A percentile compares a stretch with the other conserved stretches of the same genome.
phyloP scores from a whole-genome alignment of 2,888 invertebrate genomes.

The Orthosia gothica region DNA sequence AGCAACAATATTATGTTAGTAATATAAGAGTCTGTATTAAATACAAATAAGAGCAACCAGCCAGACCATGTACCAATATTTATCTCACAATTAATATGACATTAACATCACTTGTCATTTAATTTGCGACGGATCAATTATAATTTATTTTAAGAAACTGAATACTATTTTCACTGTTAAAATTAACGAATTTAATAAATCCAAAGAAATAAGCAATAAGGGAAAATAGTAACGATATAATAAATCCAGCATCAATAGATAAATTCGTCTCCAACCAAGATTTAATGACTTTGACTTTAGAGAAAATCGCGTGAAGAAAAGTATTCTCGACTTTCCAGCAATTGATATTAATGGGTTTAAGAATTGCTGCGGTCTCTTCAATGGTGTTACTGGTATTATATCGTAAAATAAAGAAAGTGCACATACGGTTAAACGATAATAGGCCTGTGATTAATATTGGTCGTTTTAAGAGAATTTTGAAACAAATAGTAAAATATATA shows the following conservation, averaged over 20 bases:
- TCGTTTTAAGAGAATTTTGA: background rate
- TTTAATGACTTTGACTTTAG: constrained; percentile 57
- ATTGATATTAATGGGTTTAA: constrained; percentile 71
- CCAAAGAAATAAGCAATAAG: background rate
- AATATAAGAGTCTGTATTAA: background rate
- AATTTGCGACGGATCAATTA: too few species aligned
- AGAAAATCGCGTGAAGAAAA: constrained; percentile 71
- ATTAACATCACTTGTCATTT: background rate
- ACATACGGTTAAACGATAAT: constrained; percentile 1
- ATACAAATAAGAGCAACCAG: background rate
- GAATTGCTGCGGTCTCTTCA: constrained; percentile 47
- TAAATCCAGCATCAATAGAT: constrained; percentile 14
- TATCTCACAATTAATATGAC: background rate
- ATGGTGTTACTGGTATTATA: constrained; percentile 20
- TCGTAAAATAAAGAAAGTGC: constrained; percentile 30
- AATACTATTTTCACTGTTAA: background rate
- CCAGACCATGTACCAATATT: background rate
- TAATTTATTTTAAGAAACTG: background rate
- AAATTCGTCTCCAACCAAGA: constrained; percentile 39
- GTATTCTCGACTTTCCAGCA: constrained; percentile 76
- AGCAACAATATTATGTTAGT: background rate
- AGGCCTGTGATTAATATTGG: background rate
- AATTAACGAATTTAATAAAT: background rate
- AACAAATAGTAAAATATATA: background rate
- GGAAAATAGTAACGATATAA: background rate